Percentiles rank a stretch among this genome's conserved stretches.
These are phyloP conservation scores for Zaprionus obscuricornis DNA, from an alignment of 2,888 invertebrate genomes.

Conservation along the genomic window DNA sequence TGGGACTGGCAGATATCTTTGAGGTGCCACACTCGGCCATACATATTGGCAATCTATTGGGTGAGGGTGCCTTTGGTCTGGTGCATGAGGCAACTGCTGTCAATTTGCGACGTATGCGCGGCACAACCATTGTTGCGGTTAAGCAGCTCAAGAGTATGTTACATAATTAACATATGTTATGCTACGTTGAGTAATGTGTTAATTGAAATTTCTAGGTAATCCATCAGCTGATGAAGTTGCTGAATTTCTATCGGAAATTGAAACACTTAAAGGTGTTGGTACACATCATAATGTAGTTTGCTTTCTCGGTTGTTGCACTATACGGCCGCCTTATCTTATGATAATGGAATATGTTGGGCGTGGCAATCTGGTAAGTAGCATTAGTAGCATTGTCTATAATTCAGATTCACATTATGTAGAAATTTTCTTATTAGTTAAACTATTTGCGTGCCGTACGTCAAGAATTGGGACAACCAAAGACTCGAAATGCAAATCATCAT, in stretches of 20 bases:
- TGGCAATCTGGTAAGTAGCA: slow-evolving; percentile 87
- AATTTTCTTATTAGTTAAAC: slow-evolving; percentile 38
- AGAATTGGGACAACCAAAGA: slow-evolving; percentile 40
- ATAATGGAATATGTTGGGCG: slow-evolving; percentile 91
- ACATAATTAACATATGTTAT: too few relatives aligned
- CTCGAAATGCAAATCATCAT: slow-evolving; percentile 53
- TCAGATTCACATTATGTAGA: neutral
- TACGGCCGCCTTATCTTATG: slow-evolving; percentile 88
- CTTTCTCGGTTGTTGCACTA: slow-evolving; percentile 89
- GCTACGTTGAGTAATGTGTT: too few relatives aligned
- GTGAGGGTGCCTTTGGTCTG: slow-evolving; percentile 90
- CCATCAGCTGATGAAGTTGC: slow-evolving; percentile 86
- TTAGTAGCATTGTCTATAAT: neutral
- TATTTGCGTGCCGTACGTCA: slow-evolving; percentile 70
- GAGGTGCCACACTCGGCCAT: slow-evolving; percentile 80
- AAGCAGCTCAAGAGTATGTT: slow-evolving; percentile 88
- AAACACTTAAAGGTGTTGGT: slow-evolving; percentile 90
- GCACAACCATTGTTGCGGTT: slow-evolving; percentile 87
- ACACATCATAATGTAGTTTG: slow-evolving; percentile 90
- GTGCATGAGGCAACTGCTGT: slow-evolving; percentile 88
- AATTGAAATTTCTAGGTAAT: slow-evolving; percentile 85
- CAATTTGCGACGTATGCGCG: slow-evolving; percentile 84
- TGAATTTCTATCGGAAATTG: slow-evolving; percentile 91
- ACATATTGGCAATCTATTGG: slow-evolving; percentile 84
- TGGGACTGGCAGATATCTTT: slow-evolving; percentile 78